Evolutionary conservation across 2,797 vertebrate genomes (phyloP).

Genomic region (Ceyx erithaca): DNA sequence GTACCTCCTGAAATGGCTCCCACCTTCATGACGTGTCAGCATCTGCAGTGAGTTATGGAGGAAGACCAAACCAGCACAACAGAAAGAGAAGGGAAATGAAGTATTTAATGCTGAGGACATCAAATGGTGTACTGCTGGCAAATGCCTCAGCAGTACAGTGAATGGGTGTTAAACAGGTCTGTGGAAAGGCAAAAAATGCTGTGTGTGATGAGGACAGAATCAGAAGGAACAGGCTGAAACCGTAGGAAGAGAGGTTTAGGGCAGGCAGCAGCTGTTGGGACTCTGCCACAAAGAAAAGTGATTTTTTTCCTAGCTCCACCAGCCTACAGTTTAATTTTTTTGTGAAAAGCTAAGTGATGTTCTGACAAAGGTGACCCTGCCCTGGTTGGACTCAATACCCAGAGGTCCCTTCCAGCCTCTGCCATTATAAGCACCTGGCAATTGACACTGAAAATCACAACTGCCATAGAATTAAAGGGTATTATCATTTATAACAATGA

Average conservation of each 20-base stretch:
- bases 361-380: not conserved
- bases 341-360: not conserved
- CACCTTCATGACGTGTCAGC: not conserved
- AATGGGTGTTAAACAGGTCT: not conserved
- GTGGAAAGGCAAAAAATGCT: not conserved
- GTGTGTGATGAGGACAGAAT: not conserved
- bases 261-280: not conserved
- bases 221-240: not conserved
- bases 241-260: not conserved
- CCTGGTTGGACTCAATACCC: too few relatives aligned
- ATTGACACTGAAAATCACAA: constrained; percentile 23
- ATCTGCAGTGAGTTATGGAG: not conserved
- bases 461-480: not conserved
- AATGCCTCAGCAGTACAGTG: not conserved
- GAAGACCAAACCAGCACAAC: not conserved
- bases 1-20: not conserved
- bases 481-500: not conserved
- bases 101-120: not conserved
- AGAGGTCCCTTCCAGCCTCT: too few relatives aligned
- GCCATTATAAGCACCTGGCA: not conserved
- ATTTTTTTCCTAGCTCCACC: not conserved
- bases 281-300: not conserved
- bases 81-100: not conserved
- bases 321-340: not conserved
- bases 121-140: not conserved